Percentiles rank a stretch among this genome's conserved stretches.
Conservation (phyloP, 2,113 vertebrate species). For the Pangasianodon gigas region DNA sequence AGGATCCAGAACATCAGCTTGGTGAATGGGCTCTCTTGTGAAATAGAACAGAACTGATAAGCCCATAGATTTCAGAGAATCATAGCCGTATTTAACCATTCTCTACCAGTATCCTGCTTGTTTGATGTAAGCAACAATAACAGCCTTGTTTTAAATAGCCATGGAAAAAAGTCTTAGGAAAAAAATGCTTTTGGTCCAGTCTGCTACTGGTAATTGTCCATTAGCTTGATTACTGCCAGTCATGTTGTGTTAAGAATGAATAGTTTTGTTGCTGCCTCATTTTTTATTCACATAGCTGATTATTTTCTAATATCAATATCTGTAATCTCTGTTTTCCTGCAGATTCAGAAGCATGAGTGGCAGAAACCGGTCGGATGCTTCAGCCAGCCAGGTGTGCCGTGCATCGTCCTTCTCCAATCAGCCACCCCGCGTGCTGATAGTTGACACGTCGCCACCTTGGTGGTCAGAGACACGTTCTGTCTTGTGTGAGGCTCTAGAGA, state of each 20-base stretch:
- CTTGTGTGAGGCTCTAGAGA: slow-evolving; percentile 86
- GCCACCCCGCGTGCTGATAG: slow-evolving; percentile 78
- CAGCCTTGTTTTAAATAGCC: slow-evolving; percentile 44
- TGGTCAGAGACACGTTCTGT: slow-evolving; percentile 77
- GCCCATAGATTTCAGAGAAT: slow-evolving; percentile 46
- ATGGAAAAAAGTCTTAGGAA: background rate
- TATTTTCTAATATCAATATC: background rate
- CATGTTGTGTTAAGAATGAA: background rate
- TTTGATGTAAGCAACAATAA: slow-evolving; percentile 50
- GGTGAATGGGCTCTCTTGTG: slow-evolving; percentile 53
- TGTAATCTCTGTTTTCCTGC: slow-evolving; percentile 25
- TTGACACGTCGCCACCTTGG: slow-evolving; percentile 78
- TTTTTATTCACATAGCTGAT: background rate
- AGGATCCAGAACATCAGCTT: slow-evolving; percentile 41
- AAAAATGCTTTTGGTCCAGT: background rate
- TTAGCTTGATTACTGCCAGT: background rate
- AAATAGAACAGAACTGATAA: slow-evolving; percentile 53
- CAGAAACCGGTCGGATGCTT: slow-evolving; percentile 57
- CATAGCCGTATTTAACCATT: slow-evolving; percentile 48
- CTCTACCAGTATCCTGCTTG: slow-evolving; percentile 18
- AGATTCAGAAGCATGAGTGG: slow-evolving; percentile 61
- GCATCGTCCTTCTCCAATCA: slow-evolving; percentile 67
- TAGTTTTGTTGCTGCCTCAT: background rate
- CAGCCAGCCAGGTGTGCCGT: slow-evolving; percentile 57
- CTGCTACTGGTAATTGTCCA: background rate